A percentile compares a stretch with the other conserved stretches of the same genome.
Conservation (phyloP, 2,113 vertebrate species). For the Macaca fascicularis region T2T-MFA8v1.1 NC_088392.1:62860501-62861000, state of each 20-base stretch:
- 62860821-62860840: neutral
- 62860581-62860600: neutral
- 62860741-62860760: neutral
- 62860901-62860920: neutral
- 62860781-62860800: constrained; percentile 52
- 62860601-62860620: neutral
- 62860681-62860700: neutral
- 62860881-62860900: neutral
- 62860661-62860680: neutral
- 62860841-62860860: neutral
- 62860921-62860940: rapidly evolving
- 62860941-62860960: neutral
- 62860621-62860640: neutral
- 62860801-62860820: constrained; percentile 16
- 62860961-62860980: neutral
- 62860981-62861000: neutral
- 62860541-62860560: neutral
- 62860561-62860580: neutral
- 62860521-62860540: neutral
- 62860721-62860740: neutral
- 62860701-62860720: constrained; percentile 37
- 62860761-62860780: constrained; percentile 67
- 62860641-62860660: neutral
- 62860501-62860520: neutral
- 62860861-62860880: neutral